Evolutionary conservation across 2,888 invertebrate genomes (phyloP).

Genomic region (Epinotia demarniana): DNA sequence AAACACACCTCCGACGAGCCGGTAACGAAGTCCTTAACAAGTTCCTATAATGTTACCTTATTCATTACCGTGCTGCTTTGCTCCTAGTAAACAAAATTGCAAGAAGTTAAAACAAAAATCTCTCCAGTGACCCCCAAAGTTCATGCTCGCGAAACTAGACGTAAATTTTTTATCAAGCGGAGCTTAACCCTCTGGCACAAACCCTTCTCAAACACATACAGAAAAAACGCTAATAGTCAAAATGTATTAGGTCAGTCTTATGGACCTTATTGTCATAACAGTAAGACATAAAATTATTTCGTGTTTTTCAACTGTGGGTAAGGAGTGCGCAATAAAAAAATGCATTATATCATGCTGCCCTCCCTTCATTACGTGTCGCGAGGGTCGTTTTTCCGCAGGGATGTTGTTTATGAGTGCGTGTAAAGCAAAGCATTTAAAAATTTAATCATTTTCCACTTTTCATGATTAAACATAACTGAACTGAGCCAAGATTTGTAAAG

Average conservation of each 20-base stretch:
- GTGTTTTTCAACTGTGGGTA: constrained; percentile 80
- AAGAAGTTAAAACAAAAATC: constrained; percentile 57
- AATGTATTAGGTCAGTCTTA: constrained; percentile 65
- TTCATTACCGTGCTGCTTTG: not conserved
- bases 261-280: constrained; percentile 36
- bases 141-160: constrained; percentile 70
- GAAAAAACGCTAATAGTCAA: constrained; percentile 81
- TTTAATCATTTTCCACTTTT: constrained; percentile 19
- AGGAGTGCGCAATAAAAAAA: constrained; percentile 83
- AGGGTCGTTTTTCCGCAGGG: constrained; percentile 66
- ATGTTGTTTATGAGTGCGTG: constrained; percentile 46
- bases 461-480: not conserved
- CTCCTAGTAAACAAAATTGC: constrained; percentile 30
- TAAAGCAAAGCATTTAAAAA: constrained; percentile 30
- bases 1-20: no score
- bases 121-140: constrained; percentile 63
- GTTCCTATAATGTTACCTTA: no score
- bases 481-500: not conserved
- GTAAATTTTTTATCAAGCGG: constrained; percentile 79
- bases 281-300: constrained; percentile 48
- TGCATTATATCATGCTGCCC: constrained; percentile 83
- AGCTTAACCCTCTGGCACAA: constrained; percentile 73
- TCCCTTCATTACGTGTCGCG: constrained; percentile 79
- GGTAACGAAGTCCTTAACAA: not conserved
- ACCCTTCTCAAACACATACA: constrained; percentile 77